A percentile compares a stretch with the other conserved stretches of the same genome.
Evolutionary conservation across 2,888 invertebrate species (phyloP).

Genomic region (Conomelus anceps): DNA sequence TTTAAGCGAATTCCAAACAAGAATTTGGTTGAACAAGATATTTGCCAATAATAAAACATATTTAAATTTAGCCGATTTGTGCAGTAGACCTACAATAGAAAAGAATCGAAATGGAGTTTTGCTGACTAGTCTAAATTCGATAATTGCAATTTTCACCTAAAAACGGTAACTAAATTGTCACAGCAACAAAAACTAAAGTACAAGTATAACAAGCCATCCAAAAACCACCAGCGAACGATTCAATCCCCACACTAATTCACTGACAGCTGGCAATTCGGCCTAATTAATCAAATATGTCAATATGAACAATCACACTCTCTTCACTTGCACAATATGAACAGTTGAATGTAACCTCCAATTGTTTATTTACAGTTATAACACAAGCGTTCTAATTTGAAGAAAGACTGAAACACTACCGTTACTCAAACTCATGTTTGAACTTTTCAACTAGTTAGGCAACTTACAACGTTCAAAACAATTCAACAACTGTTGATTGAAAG

Average conservation of each 20-base stretch:
- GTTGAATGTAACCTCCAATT: not conserved
- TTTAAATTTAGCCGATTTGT: not conserved
- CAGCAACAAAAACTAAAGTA: not conserved
- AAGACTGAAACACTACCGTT: not conserved
- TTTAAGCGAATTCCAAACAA: too few species aligned
- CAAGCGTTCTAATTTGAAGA: not conserved
- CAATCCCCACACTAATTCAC: not conserved
- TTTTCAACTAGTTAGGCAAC: not conserved
- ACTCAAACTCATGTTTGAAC: not conserved
- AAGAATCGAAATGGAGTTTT: not conserved
- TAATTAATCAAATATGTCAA: not conserved
- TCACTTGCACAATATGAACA: not conserved
- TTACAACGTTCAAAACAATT: not conserved
- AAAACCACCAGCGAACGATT: not conserved
- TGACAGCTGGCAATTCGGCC: not conserved
- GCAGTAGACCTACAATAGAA: not conserved
- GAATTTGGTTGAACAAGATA: too few species aligned
- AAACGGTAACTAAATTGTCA: not conserved
- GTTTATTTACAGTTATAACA: not conserved
- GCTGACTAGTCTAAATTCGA: not conserved
- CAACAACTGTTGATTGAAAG: not conserved
- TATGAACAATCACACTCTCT: not conserved
- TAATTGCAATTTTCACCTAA: not conserved
- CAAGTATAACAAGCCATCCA: not conserved
- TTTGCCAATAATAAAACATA: too few species aligned